These are phyloP conservation scores for Nephrotoma appendiculata DNA, from an alignment of 2,888 invertebrate genomes.

Conservation along the genomic window DNA sequence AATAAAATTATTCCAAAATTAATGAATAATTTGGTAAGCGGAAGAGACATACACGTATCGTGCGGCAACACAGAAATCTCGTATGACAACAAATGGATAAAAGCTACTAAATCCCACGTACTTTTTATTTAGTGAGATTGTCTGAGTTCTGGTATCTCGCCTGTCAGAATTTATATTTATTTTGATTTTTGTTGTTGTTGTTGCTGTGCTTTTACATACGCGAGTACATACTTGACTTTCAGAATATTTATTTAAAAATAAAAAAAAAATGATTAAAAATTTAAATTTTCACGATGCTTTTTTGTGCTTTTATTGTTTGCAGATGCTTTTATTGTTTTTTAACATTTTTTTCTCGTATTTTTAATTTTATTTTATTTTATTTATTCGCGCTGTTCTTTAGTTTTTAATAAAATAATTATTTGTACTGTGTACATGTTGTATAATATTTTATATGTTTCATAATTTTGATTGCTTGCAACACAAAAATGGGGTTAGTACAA, in stretches of 20 bases:
- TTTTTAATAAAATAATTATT: neutral
- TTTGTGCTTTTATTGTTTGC: neutral
- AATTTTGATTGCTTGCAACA: neutral
- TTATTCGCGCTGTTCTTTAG: neutral
- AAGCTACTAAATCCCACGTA: neutral
- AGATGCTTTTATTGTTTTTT: neutral
- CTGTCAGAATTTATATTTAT: neutral
- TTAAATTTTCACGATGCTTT: neutral
- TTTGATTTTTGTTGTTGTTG: neutral
- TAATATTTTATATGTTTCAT: neutral
- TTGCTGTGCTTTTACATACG: neutral
- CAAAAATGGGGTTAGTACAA: neutral
- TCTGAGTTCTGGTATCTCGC: neutral
- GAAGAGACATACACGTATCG: neutral
- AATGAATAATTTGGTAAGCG: neutral
- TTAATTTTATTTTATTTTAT: neutral
- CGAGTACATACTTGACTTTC: neutral
- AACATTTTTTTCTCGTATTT: neutral
- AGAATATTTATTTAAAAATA: neutral
- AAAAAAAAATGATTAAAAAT: neutral
- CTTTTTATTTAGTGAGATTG: neutral
- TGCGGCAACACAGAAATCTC: neutral
- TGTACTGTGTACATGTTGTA: neutral
- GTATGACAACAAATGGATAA: neutral
- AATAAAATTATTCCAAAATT: neutral